Evolutionary conservation across 1,140 invertebrate species (phyloP), one percentile per base, ranked within the genome.

Genomic region (Maniola jurtina): DNA sequence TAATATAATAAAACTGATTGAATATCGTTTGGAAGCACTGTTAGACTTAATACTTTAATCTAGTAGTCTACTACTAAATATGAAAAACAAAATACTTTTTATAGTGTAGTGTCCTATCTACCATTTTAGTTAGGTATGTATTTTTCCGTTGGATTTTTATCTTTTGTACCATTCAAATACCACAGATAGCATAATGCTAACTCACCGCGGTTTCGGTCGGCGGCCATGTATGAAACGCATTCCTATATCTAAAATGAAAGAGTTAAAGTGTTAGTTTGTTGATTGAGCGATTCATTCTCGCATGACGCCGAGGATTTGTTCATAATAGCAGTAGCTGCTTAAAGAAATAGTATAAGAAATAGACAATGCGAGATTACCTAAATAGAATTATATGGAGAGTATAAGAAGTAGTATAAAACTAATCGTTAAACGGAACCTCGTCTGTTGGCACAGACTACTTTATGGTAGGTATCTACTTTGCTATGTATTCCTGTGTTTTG

Each of bases 261-360:
- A 81, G 72, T 73, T 79, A 79, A 74, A 71, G 75, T 74, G 79
- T 77, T 75, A 69, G 72, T 64, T 72, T 78, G 71, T 80, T 84
- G 83, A 84, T 84, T 84, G 77, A 84, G 71, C 77, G 76, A 83
- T 83, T 83, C 80, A 83, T 74, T 64, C 64, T 71, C 66, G 68
- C 71, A 78, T 77, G 69, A 79, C 71, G 66, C 48, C 67, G 68
- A 54, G 67, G 61, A 75, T 76, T 76, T 60, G 58, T 67, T 61
- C 59, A 73, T 65, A 73, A 73, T 68, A 63, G 69, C 68, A 71
- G 72, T 73, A 73, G 74, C 66, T 36, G 47, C 61, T 63, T 14
- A 62, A 45, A 54, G 36, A 63, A 56, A 56, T 10, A 14, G 16
- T 47, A 34, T 55, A 55, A 34, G 54, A 55, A 55, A 36, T 16